Percentiles rank a stretch among this genome's conserved stretches.
phyloP scores from a whole-genome alignment of 2,797 vertebrate species.

The Pogoniulus pusillus region DNA sequence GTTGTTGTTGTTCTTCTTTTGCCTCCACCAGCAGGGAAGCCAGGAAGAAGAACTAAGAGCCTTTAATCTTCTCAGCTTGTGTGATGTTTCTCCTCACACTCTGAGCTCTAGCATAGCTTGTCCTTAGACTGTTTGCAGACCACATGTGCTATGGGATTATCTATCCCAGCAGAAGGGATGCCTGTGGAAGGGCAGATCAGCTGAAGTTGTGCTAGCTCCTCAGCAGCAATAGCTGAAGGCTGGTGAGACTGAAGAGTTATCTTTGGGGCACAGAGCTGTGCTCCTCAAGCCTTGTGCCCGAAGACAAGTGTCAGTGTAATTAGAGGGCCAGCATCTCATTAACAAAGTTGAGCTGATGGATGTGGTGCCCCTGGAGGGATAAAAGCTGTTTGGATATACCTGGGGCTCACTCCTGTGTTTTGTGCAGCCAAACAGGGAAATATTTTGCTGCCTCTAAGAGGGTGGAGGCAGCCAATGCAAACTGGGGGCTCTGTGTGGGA shows the following conservation, averaged over 20 bases:
- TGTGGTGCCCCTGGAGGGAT: not conserved
- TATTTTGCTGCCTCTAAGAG: not conserved
- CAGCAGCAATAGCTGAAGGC: not conserved
- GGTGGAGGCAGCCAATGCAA: accelerated
- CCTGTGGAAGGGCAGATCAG: not conserved
- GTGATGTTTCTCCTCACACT: accelerated
- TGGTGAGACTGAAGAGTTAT: not conserved
- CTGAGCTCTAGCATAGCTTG: not conserved
- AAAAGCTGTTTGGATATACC: accelerated
- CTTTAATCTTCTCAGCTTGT: not conserved
- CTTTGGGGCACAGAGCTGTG: not conserved
- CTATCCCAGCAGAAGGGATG: not conserved
- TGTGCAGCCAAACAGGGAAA: not conserved
- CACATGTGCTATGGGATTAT: accelerated
- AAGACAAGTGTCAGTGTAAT: not conserved
- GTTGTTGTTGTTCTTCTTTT: not conserved
- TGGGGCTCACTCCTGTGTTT: accelerated
- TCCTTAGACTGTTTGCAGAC: not conserved
- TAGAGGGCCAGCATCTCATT: not conserved
- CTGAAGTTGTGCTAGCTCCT: not conserved
- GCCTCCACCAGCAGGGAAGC: not conserved
- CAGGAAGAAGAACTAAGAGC: not conserved
- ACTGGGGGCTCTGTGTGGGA: not conserved
- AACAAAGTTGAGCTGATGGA: not conserved
- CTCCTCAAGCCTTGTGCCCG: not conserved